Percentiles rank a stretch among this genome's conserved stretches.
These are phyloP conservation scores for Aspidiotus rigidus DNA, from an alignment of 2,888 invertebrate species.

Conservation along the genomic window DNA sequence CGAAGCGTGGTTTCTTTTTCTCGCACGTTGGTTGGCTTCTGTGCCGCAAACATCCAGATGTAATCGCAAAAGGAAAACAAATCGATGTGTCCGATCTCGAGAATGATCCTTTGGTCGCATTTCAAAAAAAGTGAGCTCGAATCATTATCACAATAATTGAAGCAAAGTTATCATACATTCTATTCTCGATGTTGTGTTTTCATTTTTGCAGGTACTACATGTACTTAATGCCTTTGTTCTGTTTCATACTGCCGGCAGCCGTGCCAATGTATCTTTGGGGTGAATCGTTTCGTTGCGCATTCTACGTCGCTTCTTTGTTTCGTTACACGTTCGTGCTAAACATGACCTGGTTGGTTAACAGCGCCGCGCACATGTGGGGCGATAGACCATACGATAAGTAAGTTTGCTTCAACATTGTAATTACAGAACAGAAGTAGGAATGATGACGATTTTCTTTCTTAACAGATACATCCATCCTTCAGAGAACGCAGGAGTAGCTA, in stretches of 20 bases:
- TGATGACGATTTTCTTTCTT: constrained; percentile 9
- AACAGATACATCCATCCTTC: constrained; percentile 40
- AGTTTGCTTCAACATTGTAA: neutral
- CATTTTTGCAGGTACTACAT: constrained; percentile 58
- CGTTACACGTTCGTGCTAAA: constrained; percentile 73
- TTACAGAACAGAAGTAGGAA: neutral
- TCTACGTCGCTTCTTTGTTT: constrained; percentile 61
- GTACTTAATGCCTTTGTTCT: constrained; percentile 61
- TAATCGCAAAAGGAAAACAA: constrained; percentile 62
- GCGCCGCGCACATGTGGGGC: constrained; percentile 76
- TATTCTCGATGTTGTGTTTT: neutral
- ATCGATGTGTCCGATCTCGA: constrained; percentile 75
- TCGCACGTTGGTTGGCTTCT: constrained; percentile 88
- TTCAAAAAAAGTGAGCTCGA: constrained; percentile 64
- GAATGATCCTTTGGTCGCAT: constrained; percentile 64
- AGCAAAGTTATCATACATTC: neutral
- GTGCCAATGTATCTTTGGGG: constrained; percentile 70
- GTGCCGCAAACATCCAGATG: constrained; percentile 80
- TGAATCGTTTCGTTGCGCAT: constrained; percentile 59
- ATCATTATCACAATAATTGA: neutral
- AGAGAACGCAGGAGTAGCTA: constrained; percentile 39
- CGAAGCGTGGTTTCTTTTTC: constrained; percentile 78
- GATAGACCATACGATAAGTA: constrained; percentile 64
- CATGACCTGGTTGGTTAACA: constrained; percentile 84
- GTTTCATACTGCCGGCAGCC: constrained; percentile 69